These are phyloP conservation scores for Psammodynastes pulverulentus DNA, from an alignment of 2,113 vertebrate genomes.

Conservation along the genomic window DNA sequence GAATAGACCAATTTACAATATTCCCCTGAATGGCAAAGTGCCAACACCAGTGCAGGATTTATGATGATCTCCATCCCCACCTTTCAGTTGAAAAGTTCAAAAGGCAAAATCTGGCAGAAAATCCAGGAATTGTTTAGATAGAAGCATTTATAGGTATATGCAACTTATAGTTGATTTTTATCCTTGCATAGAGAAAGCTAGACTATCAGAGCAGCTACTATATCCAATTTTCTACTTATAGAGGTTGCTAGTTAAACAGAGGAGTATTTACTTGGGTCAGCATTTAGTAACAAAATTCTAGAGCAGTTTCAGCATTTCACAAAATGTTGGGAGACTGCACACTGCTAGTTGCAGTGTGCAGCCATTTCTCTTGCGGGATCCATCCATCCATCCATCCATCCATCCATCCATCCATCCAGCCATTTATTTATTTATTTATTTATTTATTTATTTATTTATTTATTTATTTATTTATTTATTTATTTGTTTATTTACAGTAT, in stretches of 20 bases:
- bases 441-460: no score
- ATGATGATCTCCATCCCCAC: background rate
- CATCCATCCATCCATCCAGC: no score
- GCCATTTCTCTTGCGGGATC: background rate
- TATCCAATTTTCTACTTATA: background rate
- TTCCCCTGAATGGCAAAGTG: background rate
- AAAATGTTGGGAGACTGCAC: no score
- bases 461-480: no score
- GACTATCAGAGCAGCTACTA: background rate
- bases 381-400: no score
- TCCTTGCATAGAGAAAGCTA: background rate
- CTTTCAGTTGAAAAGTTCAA: background rate
- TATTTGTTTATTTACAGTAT: no score
- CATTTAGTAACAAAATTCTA: background rate
- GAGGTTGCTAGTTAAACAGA: background rate
- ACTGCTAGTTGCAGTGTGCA: background rate
- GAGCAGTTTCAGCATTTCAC: background rate
- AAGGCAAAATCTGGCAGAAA: background rate
- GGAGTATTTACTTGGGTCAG: background rate
- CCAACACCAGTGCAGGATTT: background rate
- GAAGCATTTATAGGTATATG: background rate
- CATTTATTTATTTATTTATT: no score
- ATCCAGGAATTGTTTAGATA: background rate
- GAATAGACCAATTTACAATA: background rate
- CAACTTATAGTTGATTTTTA: background rate